Evolutionary conservation across 2,113 vertebrate genomes (phyloP), one percentile per base, ranked within the genome.

Genomic region (Hippocampus barbouri): DNA sequence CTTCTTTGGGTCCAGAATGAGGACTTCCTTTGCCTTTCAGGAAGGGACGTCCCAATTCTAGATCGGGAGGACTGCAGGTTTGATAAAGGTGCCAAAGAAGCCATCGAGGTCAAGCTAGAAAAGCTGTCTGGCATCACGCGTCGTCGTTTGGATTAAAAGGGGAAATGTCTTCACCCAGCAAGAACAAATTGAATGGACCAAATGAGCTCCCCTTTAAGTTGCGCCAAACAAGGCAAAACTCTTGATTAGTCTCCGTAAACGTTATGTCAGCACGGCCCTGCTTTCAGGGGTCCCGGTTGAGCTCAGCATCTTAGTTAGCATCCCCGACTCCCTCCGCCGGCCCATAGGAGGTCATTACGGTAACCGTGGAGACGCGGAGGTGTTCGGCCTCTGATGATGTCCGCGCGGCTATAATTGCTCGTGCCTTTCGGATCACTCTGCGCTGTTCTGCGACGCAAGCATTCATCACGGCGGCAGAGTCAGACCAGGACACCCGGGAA

Each of bases 301-400:
- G 78, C 34, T 27, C 68, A 10, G 30, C 71, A 76, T 77, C 77
- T 43, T 51, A 57, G 74, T 43, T 51, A 54, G 74, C 73, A 64
- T 73, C 69, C 64, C 57, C 43, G 43, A 63, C 72, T 53, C 57
- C 61, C 76, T 76, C 78, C 72, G 25, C 20, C 3, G 27, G 79
- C 82, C 78, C 85, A 56, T 69, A 84, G 88, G 83, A 88, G 78
- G 79, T 87, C 77, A 79, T 88, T 89, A 88, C 40, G 61, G 76
- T 79, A 79, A 81, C 79, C 41, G 18, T 66, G 43, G 78, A 63
- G 68, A 76, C 81, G 77, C 70, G 59, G 49, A 73, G 76, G 73
- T 74, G 77, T 68, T 59, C 49, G 70, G 80, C 78, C 80, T 72
- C 70, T 21, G 51, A 71, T 8, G 71, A 57, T 21, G 76, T 74